Evolutionary conservation across 2,888 invertebrate genomes (phyloP).

Genomic region (Flexamia atlantica): DNA sequence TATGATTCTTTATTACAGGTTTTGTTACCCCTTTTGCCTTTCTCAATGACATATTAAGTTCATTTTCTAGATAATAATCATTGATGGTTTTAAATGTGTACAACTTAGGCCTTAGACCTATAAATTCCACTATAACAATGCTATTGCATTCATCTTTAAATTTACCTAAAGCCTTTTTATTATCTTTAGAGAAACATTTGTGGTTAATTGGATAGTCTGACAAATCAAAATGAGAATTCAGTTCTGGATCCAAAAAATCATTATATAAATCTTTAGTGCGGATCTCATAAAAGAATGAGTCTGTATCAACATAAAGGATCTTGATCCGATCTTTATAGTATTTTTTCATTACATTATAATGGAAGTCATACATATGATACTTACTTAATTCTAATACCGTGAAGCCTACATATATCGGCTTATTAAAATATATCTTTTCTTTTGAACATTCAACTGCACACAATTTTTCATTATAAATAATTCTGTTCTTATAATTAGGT

Average conservation of each 20-base stretch:
- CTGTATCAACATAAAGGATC: not conserved
- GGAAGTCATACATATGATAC: slow-evolving; percentile 58
- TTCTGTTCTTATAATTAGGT: too few species aligned
- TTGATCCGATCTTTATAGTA: too few species aligned
- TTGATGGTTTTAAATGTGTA: slow-evolving; percentile 9
- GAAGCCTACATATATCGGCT: slow-evolving; percentile 66
- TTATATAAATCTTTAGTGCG: not conserved
- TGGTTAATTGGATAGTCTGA: slow-evolving; percentile 29
- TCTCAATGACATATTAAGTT: not conserved
- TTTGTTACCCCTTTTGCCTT: slow-evolving; percentile 30
- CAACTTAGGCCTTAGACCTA: slow-evolving; percentile 14
- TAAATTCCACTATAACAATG: not conserved
- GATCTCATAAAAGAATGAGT: slow-evolving; percentile 29
- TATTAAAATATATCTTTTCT: slow-evolving; percentile 60
- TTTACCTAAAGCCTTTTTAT: not conserved
- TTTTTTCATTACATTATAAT: slow-evolving; percentile 63
- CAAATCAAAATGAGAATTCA: not conserved
- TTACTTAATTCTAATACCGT: slow-evolving; percentile 53
- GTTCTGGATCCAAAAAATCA: not conserved
- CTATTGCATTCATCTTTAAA: slow-evolving; percentile 20
- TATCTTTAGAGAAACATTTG: not conserved
- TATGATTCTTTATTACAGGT: not conserved
- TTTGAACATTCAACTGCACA: slow-evolving; percentile 24
- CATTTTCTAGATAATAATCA: not conserved
- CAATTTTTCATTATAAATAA: too few species aligned